phyloP scores from a whole-genome alignment of 1,140 invertebrate genomes.

The Zaprionus kolodkinae region DNA sequence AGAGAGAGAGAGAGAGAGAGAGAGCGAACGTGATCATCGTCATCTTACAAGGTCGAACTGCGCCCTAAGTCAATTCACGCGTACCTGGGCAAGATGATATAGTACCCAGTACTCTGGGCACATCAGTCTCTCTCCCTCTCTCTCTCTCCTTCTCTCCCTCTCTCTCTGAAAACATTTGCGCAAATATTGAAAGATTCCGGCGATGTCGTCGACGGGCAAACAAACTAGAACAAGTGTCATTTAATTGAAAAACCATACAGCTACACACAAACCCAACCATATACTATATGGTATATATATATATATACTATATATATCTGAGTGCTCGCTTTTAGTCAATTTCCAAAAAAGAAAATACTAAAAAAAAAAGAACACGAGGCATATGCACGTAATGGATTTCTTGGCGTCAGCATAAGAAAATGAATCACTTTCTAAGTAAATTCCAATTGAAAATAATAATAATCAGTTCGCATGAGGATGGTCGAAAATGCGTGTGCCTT shows the following conservation, averaged over 20 bases:
- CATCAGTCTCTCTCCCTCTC: not conserved
- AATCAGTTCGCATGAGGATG: not conserved
- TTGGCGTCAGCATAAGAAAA: constrained; percentile 54
- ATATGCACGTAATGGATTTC: constrained; percentile 63
- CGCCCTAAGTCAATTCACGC: constrained; percentile 30
- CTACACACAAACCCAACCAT: constrained; percentile 13
- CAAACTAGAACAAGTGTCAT: constrained; percentile 57
- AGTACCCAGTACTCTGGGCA: not conserved
- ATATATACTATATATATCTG: not conserved
- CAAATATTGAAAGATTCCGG: constrained; percentile 52
- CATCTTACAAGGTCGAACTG: constrained; percentile 38
- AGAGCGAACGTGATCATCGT: not conserved
- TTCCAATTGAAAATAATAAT: constrained; percentile 49
- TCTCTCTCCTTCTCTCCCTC: too few species aligned
- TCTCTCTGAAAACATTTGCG: constrained; percentile 43
- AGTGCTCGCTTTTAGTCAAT: constrained; percentile 3
- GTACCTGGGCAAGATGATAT: constrained; percentile 1
- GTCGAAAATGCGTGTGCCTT: not conserved
- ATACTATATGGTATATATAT: not conserved
- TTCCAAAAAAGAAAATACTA: constrained; percentile 7
- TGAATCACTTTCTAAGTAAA: constrained; percentile 65
- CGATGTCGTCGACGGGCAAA: constrained; percentile 15
- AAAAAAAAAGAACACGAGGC: not conserved
- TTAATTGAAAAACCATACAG: constrained; percentile 32
- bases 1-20: not conserved